These are phyloP conservation scores for Machaerirhynchus nigripectus DNA, from an alignment of 2,113 vertebrate species.

Conservation along the genomic window DNA sequence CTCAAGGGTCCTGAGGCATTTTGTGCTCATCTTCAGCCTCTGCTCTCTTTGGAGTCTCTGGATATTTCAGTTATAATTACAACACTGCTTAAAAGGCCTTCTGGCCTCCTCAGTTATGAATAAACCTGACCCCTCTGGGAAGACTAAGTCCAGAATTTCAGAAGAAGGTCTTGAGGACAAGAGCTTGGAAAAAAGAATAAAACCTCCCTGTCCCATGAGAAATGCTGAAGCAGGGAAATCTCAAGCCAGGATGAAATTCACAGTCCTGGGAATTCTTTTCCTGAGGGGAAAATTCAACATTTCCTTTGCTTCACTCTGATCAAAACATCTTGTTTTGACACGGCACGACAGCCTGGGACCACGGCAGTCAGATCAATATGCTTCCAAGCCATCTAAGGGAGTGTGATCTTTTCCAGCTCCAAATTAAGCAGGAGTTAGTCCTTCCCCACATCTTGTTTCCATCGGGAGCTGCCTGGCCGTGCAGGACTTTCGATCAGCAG, in stretches of 20 bases:
- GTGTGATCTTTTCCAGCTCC: conserved; percentile 26
- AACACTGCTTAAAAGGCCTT: background rate
- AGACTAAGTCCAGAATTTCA: background rate
- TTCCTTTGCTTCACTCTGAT: background rate
- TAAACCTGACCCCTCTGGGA: background rate
- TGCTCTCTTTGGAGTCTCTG: background rate
- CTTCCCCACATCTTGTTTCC: background rate
- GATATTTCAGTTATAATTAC: background rate
- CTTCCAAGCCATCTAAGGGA: background rate
- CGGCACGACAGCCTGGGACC: background rate
- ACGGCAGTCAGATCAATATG: conserved; percentile 29
- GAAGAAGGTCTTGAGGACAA: background rate
- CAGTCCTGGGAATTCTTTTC: background rate
- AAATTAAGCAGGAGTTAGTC: background rate
- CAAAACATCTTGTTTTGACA: background rate
- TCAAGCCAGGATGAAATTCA: background rate
- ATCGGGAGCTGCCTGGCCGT: rapidly evolving
- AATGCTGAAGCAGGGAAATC: background rate
- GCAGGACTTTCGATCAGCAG: background rate
- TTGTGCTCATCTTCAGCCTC: background rate
- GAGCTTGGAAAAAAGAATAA: background rate
- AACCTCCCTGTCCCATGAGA: background rate
- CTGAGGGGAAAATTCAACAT: conserved; percentile 9
- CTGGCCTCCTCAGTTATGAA: background rate
- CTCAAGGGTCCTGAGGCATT: background rate